Evolutionary conservation across 2,797 vertebrate species (phyloP).

Genomic region (Spea hammondii): DNA sequence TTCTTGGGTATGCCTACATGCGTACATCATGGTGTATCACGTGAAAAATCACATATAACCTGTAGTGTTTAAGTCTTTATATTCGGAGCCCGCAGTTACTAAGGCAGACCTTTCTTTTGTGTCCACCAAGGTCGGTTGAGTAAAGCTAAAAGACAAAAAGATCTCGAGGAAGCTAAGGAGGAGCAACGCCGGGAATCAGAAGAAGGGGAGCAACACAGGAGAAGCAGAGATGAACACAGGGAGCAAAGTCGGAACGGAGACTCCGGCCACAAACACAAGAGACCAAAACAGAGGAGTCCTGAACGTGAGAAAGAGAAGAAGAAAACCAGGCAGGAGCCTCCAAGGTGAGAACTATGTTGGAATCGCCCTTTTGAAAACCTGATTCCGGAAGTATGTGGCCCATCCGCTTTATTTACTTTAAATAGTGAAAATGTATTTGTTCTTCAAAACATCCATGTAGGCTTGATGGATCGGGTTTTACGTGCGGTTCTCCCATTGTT

Average conservation of each 20-base stretch:
- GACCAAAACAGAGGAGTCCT: constrained; percentile 26
- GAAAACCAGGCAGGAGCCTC: not conserved
- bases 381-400: not conserved
- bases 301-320: constrained; percentile 28
- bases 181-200: constrained; percentile 10
- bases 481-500: no score
- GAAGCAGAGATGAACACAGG: constrained; percentile 36
- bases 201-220: constrained; percentile 50
- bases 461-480: no score
- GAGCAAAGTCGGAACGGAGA: not conserved
- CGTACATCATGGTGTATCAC: no score
- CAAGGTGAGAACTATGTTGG: not conserved
- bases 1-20: no score
- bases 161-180: constrained; percentile 54
- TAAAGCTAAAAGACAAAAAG: constrained; percentile 65
- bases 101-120: not conserved
- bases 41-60: no score
- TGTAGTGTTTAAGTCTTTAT: no score
- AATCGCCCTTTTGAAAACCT: constrained; percentile 19
- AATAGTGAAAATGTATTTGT: no score
- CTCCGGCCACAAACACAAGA: constrained; percentile 41
- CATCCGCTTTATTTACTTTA: not conserved
- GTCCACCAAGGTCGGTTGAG: constrained; percentile 66
- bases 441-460: no score
- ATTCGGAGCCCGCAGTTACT: no score